phyloP scores from a whole-genome alignment of 2,888 invertebrate genomes.

The Listrodromus nycthemerus region DNA sequence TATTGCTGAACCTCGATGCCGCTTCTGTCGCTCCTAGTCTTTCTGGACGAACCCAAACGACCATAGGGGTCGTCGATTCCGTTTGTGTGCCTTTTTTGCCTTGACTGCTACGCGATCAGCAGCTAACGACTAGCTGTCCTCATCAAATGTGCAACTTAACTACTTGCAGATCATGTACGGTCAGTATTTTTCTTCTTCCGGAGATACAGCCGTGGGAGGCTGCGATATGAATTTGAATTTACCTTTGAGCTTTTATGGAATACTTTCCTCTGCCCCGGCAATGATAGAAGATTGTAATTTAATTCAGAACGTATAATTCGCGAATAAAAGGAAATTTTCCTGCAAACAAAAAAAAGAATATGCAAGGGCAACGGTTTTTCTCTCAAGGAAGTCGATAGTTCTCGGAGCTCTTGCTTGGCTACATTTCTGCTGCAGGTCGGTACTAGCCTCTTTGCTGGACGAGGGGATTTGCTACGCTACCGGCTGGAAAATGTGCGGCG shows the following conservation, averaged over 20 bases:
- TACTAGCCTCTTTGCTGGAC: conserved; percentile 40
- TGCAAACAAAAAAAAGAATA: conserved; percentile 4
- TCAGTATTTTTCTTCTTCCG: no score
- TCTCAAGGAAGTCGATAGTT: conserved; percentile 42
- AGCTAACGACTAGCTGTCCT: conserved; percentile 52
- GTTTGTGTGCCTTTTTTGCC: conserved; percentile 27
- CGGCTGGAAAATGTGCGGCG: conserved; percentile 69
- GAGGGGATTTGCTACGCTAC: conserved; percentile 68
- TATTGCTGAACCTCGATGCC: conserved; percentile 25
- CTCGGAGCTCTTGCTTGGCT: conserved; percentile 30
- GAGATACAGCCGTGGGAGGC: not conserved
- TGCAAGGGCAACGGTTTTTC: conserved; percentile 29
- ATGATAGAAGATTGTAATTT: conserved; percentile 21
- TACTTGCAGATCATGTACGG: no score
- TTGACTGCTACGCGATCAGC: not conserved
- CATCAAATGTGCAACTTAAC: conserved; percentile 55
- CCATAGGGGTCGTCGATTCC: conserved; percentile 13
- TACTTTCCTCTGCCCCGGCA: not conserved
- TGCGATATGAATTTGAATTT: not conserved
- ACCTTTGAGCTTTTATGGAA: not conserved
- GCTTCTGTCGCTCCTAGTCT: conserved; percentile 1
- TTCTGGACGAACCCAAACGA: conserved; percentile 44
- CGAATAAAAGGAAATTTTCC: not conserved
- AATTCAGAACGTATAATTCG: conserved; percentile 23
- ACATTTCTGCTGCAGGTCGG: not conserved